Conservation (phyloP, 2,888 invertebrate genomes). For the Ochropleura plecta region DNA sequence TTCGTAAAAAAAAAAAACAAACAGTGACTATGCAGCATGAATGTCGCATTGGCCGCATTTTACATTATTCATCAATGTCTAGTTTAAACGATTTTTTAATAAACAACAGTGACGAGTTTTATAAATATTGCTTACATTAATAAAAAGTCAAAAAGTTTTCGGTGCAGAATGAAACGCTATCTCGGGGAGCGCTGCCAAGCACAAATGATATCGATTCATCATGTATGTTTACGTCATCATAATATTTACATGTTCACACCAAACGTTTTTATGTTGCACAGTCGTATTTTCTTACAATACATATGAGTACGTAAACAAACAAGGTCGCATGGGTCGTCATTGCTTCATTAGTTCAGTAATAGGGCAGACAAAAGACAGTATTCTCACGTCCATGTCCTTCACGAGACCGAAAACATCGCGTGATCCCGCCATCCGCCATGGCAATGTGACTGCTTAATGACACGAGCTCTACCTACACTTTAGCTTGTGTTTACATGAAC, state of each 20-base stretch:
- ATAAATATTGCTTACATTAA: conserved; percentile 33
- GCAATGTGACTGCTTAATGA: conserved; percentile 69
- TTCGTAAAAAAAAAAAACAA: conserved; percentile 14
- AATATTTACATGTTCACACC: conserved; percentile 44
- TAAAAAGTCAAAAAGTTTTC: conserved; percentile 19
- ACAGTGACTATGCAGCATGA: conserved; percentile 25
- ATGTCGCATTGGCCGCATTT: conserved; percentile 40
- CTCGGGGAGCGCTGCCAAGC: conserved; percentile 4
- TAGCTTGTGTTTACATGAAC: conserved; percentile 56
- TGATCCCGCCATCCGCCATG: conserved; percentile 64
- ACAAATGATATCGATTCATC: conserved; percentile 40
- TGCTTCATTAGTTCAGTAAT: conserved; percentile 47
- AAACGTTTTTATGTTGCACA: conserved; percentile 11
- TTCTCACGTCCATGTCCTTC: conserved; percentile 59
- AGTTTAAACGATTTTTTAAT: conserved; percentile 27
- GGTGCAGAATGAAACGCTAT: conserved; percentile 22
- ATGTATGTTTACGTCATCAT: conserved; percentile 30
- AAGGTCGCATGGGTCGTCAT: conserved; percentile 46
- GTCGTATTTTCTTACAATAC: conserved; percentile 25
- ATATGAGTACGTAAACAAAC: conserved; percentile 48
- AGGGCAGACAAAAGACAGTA: conserved; percentile 61
- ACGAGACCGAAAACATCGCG: conserved; percentile 64
- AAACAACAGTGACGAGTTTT: conserved; percentile 18
- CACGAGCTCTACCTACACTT: conserved; percentile 53
- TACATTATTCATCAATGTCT: conserved; percentile 34